phyloP scores from a whole-genome alignment of 2,888 invertebrate species.

The Drosophila tanythrix region DNA sequence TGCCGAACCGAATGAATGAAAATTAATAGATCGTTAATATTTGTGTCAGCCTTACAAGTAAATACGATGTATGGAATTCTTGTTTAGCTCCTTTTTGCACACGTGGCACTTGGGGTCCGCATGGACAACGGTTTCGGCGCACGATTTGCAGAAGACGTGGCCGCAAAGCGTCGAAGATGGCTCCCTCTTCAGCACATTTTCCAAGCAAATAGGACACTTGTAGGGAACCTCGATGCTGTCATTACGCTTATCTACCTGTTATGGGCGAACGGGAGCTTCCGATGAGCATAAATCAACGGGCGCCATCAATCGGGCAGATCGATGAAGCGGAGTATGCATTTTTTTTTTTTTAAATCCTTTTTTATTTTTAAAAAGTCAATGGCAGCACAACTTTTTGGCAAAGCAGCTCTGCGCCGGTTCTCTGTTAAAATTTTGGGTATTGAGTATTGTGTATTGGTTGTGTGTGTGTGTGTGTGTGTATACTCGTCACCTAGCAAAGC shows the following conservation, averaged over 20 bases:
- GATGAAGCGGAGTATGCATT: neutral
- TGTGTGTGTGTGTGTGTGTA: slow-evolving; percentile 24
- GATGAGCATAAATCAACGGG: slow-evolving; percentile 41
- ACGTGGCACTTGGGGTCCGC: slow-evolving; percentile 71
- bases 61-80: slow-evolving; percentile 61
- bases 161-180: slow-evolving; percentile 77
- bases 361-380: too few species aligned
- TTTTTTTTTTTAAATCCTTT: too few species aligned
- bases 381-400: too few species aligned
- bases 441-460: slow-evolving; percentile 15
- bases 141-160: slow-evolving; percentile 72
- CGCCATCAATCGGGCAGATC: neutral
- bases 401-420: too few species aligned
- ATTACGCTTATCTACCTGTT: neutral
- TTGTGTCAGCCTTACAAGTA: slow-evolving; percentile 48
- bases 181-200: slow-evolving; percentile 47
- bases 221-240: slow-evolving; percentile 25
- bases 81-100: slow-evolving; percentile 65
- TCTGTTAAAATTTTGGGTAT: too few species aligned
- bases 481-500: slow-evolving; percentile 50
- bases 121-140: slow-evolving; percentile 60
- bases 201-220: slow-evolving; percentile 77
- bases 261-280: neutral
- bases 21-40: too few species aligned
- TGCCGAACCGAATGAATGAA: neutral